Evolutionary conservation across 2,113 vertebrate genomes (phyloP), one percentile per base, ranked within the genome.

Genomic region (Plectropomus leopardus): DNA sequence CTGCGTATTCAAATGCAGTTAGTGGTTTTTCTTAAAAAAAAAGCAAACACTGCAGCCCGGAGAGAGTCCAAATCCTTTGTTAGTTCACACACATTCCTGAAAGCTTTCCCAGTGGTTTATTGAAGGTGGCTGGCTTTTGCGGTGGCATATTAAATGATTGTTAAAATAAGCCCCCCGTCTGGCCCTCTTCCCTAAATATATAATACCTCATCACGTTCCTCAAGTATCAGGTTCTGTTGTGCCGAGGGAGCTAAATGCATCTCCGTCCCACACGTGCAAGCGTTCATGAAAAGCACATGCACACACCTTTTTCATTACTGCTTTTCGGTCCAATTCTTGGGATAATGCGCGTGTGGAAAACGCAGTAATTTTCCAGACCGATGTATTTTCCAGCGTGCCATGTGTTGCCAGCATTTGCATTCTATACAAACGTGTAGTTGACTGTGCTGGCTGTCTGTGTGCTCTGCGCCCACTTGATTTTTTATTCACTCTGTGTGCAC

Each of bases 21-120:
- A 55, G 26, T 28, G 59, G 17, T 32, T 76, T 54, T 65, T 59
- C 40, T n/a, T 6, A 54, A 30, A 54, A 65, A 54, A 65, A 72
- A 47, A 45, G 59, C 47, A 45, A 54, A 75, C 36, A 48, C 65
- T 66, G 50, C 66, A 47, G 57, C 40, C 58, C 51, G 0, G 48
- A 65, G 58, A 82, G 58, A 74, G 53, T 86, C 78, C 28, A 84
- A 69, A 75, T 84, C 70, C 73, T 84, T 82, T 87, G 84, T 82
- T 85, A 85, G 87, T 88, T 92, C 82, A 84, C 84, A 84, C 84
- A 81, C 92, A 93, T 94, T 94, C 86, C 88, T 89, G 80, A 87
- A 66, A 85, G 57, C 75, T 67, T 70, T 91, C 76, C 92, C 77
- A 23, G 66, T 54, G 81, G 76, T 92, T 90, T 88, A 76, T 77